Base-by-base conservation (phyloP, 2,888 invertebrate species). In the Agriopis marginaria region DNA sequence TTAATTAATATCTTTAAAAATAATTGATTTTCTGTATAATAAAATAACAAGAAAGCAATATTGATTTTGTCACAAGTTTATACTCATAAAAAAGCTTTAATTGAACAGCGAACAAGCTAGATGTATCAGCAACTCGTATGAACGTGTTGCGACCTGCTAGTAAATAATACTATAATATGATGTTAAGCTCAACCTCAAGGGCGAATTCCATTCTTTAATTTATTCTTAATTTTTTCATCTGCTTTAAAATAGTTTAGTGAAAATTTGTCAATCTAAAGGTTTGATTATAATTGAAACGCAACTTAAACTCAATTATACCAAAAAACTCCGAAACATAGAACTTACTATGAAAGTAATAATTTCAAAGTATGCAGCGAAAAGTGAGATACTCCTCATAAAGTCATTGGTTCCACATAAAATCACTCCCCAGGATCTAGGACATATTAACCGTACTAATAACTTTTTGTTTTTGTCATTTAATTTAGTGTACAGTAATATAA, bases 141-240 rank as follows among this genome's bases (percentile, higher is more conserved):
- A 73, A 85, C 86, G 80, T 79, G 86, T 85, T 77, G 75, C 75
- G 76, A 80, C 82, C 62, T 59, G 67, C 75, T 59, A 70, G 71
- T 72, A 58, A 70, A 61, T 63, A 64, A 58, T 66, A 66, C 58
- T 56, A 32, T 66, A 65, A 9, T 68, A 61, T 23, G 17, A 56
- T 66, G 63, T 67, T 67, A 66, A 65, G 66, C 64, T 58, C 61
- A 51, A 70, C 66, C 63, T 67, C 75, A 73, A 76, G 75, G 72
- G 68, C 71, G 53, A 66, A 73, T 75, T 68, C 70, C 69, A 55
- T 64, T 72, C 59, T 58, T 44, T 53, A 70, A 73, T 47, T 42
- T 7, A 23, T 11, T 49, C 40, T 14, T 23, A 23, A 14, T 14
- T 66, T 12, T 42, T 7, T 42, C 7, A 40, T 53, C 32, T 32